Base-by-base conservation (phyloP, 2,797 vertebrate genomes). In the Microctenopoma steveboyesi region DNA sequence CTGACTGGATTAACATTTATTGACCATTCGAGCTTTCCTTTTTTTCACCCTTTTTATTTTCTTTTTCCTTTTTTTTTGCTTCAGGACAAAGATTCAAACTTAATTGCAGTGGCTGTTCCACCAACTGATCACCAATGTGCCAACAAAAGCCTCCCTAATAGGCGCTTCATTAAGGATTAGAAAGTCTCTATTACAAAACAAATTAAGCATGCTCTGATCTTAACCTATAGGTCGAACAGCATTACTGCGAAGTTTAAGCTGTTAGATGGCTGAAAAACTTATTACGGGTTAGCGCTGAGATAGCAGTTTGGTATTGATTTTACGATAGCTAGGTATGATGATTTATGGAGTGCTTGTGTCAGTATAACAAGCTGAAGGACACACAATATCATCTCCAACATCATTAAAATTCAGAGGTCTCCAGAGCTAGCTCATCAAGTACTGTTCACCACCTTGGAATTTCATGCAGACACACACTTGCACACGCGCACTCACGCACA, bases 291-390 rank as follows among this genome's bases (percentile, higher is more conserved):
- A 95, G 95, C 90, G 96, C 97, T 98, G 97, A 99, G 96, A 93
- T 96, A 96, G 97, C 97, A 98, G 94, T 98, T 98, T 95, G 94
- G 92, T 98, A 99, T 99, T 97, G 98, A 99, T 99, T 99, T 99
- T 99, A 97, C 97, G 96, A 99, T 98, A 98, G 97, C 95, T 95
- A 98, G 97, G 96, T 99, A 99, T 99, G 97, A 98, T 99, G 98
- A 99, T 99, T 99, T 99, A 99, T 99, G 97, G 97, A 98, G 97
- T 96, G 96, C 95, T 95, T 91, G 96, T 98, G 97, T 98, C 97
- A 98, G 96, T 98, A 96, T 98, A 98, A 98, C 98, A 98, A 98
- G 97, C 97, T 99, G 98, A 99, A 99, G 98, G 98, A 99, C 98
- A 99, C 97, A 96, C 98, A 99, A 98, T 98, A 99, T 98, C 97